Conservation (phyloP, 1,140 invertebrate genomes). For the Steinernema feltiae region DNA sequence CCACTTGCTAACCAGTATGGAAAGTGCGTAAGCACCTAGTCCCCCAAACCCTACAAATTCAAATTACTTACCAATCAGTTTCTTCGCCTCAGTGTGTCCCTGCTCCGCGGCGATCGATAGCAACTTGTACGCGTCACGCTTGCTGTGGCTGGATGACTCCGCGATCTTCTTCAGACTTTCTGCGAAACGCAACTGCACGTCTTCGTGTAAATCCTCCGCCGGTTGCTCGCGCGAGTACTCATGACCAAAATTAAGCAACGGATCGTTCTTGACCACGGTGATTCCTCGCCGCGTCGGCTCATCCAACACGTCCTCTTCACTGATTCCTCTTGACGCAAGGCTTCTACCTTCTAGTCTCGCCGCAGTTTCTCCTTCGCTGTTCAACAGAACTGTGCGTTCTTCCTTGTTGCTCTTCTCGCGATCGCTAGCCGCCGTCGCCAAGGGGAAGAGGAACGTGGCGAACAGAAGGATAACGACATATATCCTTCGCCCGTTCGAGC, state of each 20-base stretch:
- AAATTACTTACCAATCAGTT: conserved; percentile 16
- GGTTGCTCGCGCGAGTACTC: not conserved
- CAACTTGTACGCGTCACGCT: not conserved
- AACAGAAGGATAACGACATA: not conserved
- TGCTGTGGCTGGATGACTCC: not conserved
- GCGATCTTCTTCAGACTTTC: conserved; percentile 9
- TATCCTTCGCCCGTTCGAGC: not conserved
- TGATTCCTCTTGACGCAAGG: not conserved
- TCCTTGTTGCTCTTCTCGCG: not conserved
- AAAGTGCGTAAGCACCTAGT: too few relatives aligned
- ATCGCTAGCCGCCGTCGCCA: not conserved
- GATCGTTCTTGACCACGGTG: not conserved
- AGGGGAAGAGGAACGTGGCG: not conserved
- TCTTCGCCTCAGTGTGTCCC: conserved; percentile 10
- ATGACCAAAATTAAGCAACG: not conserved
- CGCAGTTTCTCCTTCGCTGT: not conserved
- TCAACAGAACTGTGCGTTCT: not conserved
- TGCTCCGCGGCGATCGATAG: not conserved
- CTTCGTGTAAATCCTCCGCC: not conserved
- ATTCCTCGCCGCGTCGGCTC: not conserved
- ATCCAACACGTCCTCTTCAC: not conserved
- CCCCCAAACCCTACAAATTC: not conserved
- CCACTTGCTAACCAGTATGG: too few relatives aligned
- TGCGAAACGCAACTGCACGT: not conserved
- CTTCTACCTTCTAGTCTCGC: not conserved